A percentile compares a stretch with the other conserved stretches of the same genome.
phyloP scores from a whole-genome alignment of 2,113 vertebrate species.

The Myrmecobius fasciatus region DNA sequence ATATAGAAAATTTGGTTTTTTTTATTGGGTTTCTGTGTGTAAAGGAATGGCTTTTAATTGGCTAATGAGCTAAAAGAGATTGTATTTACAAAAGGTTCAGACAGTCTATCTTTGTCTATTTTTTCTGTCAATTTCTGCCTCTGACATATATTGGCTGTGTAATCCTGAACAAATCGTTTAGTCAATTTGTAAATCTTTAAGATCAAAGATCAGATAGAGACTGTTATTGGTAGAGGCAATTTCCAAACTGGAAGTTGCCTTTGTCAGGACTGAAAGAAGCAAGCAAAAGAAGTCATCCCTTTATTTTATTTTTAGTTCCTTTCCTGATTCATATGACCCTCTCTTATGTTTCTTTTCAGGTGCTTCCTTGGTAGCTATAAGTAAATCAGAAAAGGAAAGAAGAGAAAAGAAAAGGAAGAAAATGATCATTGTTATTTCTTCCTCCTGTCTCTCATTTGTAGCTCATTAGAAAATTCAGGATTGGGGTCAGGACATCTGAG shows the following conservation, averaged over 20 bases:
- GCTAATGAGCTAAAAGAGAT: not conserved
- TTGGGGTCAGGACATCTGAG: not conserved
- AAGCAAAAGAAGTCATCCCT: not conserved
- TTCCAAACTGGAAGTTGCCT: not conserved
- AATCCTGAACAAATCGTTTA: not conserved
- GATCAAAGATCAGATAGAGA: not conserved
- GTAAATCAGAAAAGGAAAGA: not conserved
- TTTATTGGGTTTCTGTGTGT: no score
- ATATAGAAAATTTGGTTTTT: no score
- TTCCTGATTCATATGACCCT: not conserved
- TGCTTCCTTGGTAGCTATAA: not conserved
- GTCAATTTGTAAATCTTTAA: not conserved
- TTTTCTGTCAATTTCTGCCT: not conserved
- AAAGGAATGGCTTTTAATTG: no score
- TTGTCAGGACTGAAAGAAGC: not conserved
- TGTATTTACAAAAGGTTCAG: not conserved
- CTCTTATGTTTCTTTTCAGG: not conserved
- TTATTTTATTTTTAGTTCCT: not conserved
- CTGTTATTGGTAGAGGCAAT: not conserved
- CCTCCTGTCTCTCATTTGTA: not conserved
- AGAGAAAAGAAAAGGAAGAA: not conserved
- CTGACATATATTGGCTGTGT: not conserved
- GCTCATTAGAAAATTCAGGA: not conserved
- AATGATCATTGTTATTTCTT: not conserved
- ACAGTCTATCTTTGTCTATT: not conserved